Base-by-base conservation (phyloP, 2,113 vertebrate species). In the Neolamprologus falcicula region DNA sequence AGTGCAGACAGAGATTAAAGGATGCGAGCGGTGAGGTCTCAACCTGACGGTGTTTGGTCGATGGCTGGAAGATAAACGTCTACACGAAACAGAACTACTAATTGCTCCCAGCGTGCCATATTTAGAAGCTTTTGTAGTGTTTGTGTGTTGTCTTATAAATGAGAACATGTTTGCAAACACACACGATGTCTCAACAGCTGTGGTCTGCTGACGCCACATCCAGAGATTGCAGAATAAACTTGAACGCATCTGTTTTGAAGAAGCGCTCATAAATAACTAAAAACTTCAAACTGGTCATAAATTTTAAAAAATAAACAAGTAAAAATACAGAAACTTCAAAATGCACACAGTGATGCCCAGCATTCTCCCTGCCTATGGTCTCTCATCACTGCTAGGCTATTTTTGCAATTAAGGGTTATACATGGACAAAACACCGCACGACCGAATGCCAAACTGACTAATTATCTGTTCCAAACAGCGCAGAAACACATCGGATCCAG, bases 371-470 rank as follows among this genome's bases (percentile, higher is more conserved):
- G 84, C 85, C 88, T 83, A 66, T 84, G 73, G 86, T 57, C 84
- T 91, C 73, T 90, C 79, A 88, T 91, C 92, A 92, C 3, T 55
- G 84, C 92, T 63, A 35, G 89, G 93, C 89, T 88, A 94, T 94
- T 93, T 78, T 66, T 88, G 82, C 93, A 93, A 94, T 93, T 89
- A 91, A 87, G 81, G 89, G 83, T 92, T 87, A 87, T 47, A 83
- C 83, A 83, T 91, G 17, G 24, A 82, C 82, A 80, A 21, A 89
- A 85, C 71, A 78, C 83, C 12, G 3, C 87, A 86, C 17, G 84
- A 85, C 90, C 37, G 4, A 89, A 83, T 45, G 80, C 82, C 88
- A 82, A 82, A 85, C 21, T 42, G 80, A 84, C 79, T 87, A 86
- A 87, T 87, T 86, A 92, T 84, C 86, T 21, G 86, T 84, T 88